Conservation (phyloP, 2,797 vertebrate genomes). For the Monodelphis domestica region DNA sequence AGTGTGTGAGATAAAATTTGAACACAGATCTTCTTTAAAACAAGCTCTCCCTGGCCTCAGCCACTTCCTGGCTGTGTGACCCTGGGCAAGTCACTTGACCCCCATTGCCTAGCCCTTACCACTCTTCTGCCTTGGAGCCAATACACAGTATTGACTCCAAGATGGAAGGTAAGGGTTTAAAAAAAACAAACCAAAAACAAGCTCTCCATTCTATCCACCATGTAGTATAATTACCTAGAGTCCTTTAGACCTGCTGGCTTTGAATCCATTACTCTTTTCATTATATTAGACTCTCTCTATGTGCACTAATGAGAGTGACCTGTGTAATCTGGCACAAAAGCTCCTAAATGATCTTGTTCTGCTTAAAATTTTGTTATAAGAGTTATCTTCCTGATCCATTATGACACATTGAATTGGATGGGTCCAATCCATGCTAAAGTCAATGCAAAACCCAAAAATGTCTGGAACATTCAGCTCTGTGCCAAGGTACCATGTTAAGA, state of each 20-base stretch:
- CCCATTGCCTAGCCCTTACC: too few species aligned
- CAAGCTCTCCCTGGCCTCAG: too few species aligned
- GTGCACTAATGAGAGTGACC: background rate
- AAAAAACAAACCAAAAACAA: too few species aligned
- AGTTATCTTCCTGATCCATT: background rate
- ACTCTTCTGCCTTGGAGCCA: too few species aligned
- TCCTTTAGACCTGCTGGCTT: background rate
- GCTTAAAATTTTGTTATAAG: background rate
- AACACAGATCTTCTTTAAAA: background rate
- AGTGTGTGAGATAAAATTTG: background rate
- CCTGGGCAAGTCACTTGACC: too few species aligned
- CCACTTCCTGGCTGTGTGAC: too few species aligned
- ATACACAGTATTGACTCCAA: too few species aligned
- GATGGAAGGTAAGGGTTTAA: too few species aligned
- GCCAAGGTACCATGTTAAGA: background rate
- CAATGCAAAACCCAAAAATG: background rate
- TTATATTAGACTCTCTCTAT: background rate
- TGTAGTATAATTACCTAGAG: background rate
- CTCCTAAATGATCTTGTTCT: background rate
- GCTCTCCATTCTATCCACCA: background rate
- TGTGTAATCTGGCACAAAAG: background rate
- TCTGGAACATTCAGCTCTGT: background rate
- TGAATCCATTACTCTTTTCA: background rate
- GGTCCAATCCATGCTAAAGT: background rate
- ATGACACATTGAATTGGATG: background rate